These are phyloP conservation scores for Atta colombica DNA, from an alignment of 1,140 invertebrate species.

Conservation along the genomic window DNA sequence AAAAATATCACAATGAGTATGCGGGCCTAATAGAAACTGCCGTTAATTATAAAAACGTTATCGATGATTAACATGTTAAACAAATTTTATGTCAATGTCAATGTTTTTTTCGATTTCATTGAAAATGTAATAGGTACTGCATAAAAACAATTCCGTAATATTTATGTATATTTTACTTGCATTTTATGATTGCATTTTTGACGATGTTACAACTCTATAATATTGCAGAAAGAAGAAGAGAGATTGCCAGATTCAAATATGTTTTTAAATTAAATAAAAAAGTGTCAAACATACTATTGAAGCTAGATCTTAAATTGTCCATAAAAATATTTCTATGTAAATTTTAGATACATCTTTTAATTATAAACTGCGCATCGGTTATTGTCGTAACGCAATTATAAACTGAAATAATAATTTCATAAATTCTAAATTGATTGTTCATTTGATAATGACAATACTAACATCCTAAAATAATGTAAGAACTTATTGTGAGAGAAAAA, in stretches of 20 bases:
- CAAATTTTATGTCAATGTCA: not conserved
- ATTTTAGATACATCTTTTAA: too few relatives aligned
- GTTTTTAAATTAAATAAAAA: slow-evolving; percentile 10
- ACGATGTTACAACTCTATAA: slow-evolving; percentile 6
- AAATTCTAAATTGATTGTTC: too few relatives aligned
- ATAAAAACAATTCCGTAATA: not conserved
- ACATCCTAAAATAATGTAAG: too few relatives aligned
- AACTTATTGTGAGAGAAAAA: too few relatives aligned
- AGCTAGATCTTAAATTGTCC: too few relatives aligned
- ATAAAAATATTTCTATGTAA: too few relatives aligned
- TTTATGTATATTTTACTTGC: not conserved
- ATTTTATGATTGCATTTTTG: not conserved
- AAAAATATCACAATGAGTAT: slow-evolving; percentile 30
- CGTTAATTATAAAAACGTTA: slow-evolving; percentile 33
- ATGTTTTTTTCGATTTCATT: not conserved
- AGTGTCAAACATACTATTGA: too few relatives aligned
- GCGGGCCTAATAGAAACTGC: slow-evolving; percentile 43
- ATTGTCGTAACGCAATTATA: too few relatives aligned
- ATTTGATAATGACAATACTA: too few relatives aligned
- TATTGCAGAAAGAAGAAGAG: not conserved
- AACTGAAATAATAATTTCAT: too few relatives aligned
- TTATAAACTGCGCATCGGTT: too few relatives aligned
- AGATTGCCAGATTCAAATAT: not conserved
- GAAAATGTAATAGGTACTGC: not conserved
- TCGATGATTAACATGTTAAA: slow-evolving; percentile 43